Percentiles rank a stretch among this genome's conserved stretches.
These are phyloP conservation scores for Sinohyriopsis cumingii DNA, from an alignment of 2,888 invertebrate species.

Conservation along the genomic window DNA sequence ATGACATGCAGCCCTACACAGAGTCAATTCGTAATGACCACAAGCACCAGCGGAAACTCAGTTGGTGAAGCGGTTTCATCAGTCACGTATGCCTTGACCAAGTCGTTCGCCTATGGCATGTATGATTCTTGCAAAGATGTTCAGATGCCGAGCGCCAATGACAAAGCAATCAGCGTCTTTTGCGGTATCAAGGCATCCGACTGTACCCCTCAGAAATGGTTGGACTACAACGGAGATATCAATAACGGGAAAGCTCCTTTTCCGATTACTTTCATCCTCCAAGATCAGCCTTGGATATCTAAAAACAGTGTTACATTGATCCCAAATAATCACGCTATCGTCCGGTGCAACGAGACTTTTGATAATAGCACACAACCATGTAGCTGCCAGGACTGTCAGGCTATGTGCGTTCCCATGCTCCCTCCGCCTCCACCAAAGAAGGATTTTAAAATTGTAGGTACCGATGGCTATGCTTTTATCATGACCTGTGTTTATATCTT, in stretches of 20 bases:
- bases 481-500: slow-evolving; percentile 86
- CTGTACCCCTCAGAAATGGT: slow-evolving; percentile 79
- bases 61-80: slow-evolving; percentile 53
- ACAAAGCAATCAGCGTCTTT: slow-evolving; percentile 83
- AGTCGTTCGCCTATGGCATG: slow-evolving; percentile 80
- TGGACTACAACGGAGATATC: slow-evolving; percentile 72
- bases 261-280: slow-evolving; percentile 69
- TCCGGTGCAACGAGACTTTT: slow-evolving; percentile 54
- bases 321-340: slow-evolving; percentile 54
- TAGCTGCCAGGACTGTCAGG: slow-evolving; percentile 80
- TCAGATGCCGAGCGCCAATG: slow-evolving; percentile 85
- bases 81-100: slow-evolving; percentile 82
- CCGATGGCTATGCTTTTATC: slow-evolving; percentile 85
- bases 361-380: slow-evolving; percentile 80
- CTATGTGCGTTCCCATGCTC: slow-evolving; percentile 84
- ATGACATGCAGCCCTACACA: slow-evolving; percentile 87
- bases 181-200: slow-evolving; percentile 83
- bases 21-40: slow-evolving; percentile 81
- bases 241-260: slow-evolving; percentile 64
- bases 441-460: slow-evolving; percentile 81
- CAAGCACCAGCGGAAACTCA: slow-evolving; percentile 53
- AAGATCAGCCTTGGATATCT: slow-evolving; percentile 19
- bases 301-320: slow-evolving; percentile 27
- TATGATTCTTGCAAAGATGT: slow-evolving; percentile 90
- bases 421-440: slow-evolving; percentile 71